A percentile compares a stretch with the other conserved stretches of the same genome.
Evolutionary conservation across 2,888 invertebrate species (phyloP).

Genomic region (Gortyna flavago): DNA sequence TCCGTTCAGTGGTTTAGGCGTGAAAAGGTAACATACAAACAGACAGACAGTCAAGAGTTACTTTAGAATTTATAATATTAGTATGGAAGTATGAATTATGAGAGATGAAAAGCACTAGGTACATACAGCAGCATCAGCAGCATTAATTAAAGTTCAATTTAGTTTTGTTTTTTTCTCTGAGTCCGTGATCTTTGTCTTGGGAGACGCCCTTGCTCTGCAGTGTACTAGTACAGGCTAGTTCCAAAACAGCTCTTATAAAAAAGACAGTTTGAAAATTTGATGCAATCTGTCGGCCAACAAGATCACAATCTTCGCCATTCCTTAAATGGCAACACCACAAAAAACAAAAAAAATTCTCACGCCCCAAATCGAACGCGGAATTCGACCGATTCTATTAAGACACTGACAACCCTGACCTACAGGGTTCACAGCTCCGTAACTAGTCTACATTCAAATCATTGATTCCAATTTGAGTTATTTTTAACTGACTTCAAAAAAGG

Average conservation of each 20-base stretch:
- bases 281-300: constrained; percentile 25
- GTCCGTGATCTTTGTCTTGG: background rate
- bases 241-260: background rate
- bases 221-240: too few species aligned
- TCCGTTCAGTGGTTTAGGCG: too few species aligned
- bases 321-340: constrained; percentile 31
- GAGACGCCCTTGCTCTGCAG: background rate
- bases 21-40: too few species aligned
- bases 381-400: constrained; percentile 56
- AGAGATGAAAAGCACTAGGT: too few species aligned
- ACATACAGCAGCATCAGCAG: background rate
- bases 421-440: constrained; percentile 54
- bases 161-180: background rate
- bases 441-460: constrained; percentile 1
- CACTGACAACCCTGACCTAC: constrained; percentile 65
- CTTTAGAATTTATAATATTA: too few species aligned
- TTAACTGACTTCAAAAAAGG: too few species aligned
- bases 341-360: constrained; percentile 61
- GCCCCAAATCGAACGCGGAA: constrained; percentile 59
- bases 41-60: too few species aligned
- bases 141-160: background rate
- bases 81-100: too few species aligned
- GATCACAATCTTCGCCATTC: constrained; percentile 25
- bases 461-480: background rate
- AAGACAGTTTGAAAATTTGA: background rate